phyloP scores from a whole-genome alignment of 2,888 invertebrate genomes.

The Gnatocerus cornutus region DNA sequence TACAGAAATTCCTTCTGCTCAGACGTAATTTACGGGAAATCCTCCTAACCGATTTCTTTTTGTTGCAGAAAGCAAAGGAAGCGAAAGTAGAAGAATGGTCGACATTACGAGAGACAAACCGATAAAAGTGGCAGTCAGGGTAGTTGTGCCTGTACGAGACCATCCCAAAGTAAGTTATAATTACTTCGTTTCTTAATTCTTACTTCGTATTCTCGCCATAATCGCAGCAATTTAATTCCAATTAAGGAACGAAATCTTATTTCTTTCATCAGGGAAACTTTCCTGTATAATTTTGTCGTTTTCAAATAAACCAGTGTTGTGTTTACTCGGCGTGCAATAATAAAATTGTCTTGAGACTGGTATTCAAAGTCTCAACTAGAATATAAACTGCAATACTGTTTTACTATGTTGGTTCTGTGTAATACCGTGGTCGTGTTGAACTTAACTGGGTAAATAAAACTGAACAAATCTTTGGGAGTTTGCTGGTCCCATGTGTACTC shows the following conservation, averaged over 20 bases:
- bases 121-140: constrained; percentile 89
- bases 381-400: constrained; percentile 38
- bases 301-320: constrained; percentile 23
- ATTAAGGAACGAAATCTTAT: constrained; percentile 41
- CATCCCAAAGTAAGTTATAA: constrained; percentile 83
- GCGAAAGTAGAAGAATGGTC: constrained; percentile 80
- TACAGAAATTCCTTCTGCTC: constrained; percentile 5
- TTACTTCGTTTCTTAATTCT: constrained; percentile 49
- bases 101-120: constrained; percentile 92
- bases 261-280: constrained; percentile 31
- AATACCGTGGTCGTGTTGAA: constrained; percentile 41
- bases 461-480: constrained; percentile 48
- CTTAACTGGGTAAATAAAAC: constrained; percentile 48
- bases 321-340: constrained; percentile 33
- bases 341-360: constrained; percentile 25
- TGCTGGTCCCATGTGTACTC: constrained; percentile 45
- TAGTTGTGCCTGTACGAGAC: constrained; percentile 89
- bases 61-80: constrained; percentile 68
- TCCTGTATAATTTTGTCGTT: constrained; percentile 17
- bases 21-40: constrained; percentile 16
- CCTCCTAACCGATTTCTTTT: constrained; percentile 51
- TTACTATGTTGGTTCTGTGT: constrained; percentile 37
- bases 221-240: constrained; percentile 40
- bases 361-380: constrained; percentile 40
- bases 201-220: constrained; percentile 33